Evolutionary conservation across 2,888 invertebrate species (phyloP), one percentile per base, ranked within the genome.

Genomic region (Philereme transversata): DNA sequence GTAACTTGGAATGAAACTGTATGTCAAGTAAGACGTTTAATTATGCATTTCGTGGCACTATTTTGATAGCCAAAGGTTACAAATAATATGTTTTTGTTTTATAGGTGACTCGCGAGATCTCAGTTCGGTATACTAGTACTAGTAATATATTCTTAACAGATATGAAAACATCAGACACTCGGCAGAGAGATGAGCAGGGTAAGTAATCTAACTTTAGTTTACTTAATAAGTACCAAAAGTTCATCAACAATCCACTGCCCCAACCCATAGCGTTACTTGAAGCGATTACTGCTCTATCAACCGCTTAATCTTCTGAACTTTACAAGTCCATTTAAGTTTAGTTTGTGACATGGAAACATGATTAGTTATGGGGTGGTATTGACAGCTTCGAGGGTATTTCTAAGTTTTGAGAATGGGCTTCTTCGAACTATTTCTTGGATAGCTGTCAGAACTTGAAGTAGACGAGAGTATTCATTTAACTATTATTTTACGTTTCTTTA

Each of bases 301-400:
- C 74, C 76, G 76, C 74, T 77, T 79, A 79, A 81, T 79, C 78
- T 77, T 78, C 76, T 73, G 71, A 78, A 76, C 75, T 74, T 71
- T 62, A 63, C 74, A 76, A 81, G 75, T 81, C 76, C 76, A 81
- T 82, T 80, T 76, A 78, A 77, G 76, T 79, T 75, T 75, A 60
- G 74, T 80, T 78, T 67, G 70, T 75, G 78, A 79, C 78, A 71
- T 74, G 71, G 70, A 71, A 76, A 72, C 75, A 71, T 74, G 74
- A 71, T 75, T 67, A 73, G 71, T 73, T 65, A 47, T 40, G 33
- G 55, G 69, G 62, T 65, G 67, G 11, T 61, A 63, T 63, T 56
- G 62, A 63, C 56, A 52, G 62, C 44, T 59, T 36, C 7, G 41
- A 57, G 57, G 51, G 47, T 33, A 43, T 36, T 11, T 35, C 36